phyloP scores from a whole-genome alignment of 1,140 invertebrate genomes.

The Idris sp. region DNA sequence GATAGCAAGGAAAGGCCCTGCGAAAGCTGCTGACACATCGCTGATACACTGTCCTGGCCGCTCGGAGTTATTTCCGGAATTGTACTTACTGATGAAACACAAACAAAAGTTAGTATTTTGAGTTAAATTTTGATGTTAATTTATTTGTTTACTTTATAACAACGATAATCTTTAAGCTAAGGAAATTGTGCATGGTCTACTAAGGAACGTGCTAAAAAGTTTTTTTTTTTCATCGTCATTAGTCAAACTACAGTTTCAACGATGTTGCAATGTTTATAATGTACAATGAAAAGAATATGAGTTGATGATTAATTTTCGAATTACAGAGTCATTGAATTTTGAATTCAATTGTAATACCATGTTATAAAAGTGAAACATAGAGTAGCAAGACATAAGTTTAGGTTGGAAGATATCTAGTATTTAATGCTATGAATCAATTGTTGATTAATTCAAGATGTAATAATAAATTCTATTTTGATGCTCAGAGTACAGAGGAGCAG shows the following conservation, averaged over 20 bases:
- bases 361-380: background rate
- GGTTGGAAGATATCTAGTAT: background rate
- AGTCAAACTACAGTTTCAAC: conserved; percentile 12
- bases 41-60: conserved; percentile 87
- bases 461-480: conserved; percentile 14
- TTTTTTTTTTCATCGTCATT: conserved; percentile 4
- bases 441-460: conserved; percentile 19
- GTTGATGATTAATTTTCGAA: too few relatives aligned
- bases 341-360: background rate
- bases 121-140: background rate
- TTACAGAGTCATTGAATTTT: too few relatives aligned
- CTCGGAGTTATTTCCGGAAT: conserved; percentile 89
- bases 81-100: conserved; percentile 82
- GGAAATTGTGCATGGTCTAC: conserved; percentile 32
- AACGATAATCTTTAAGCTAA: conserved; percentile 24
- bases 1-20: conserved; percentile 89
- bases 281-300: too few relatives aligned
- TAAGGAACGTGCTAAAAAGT: conserved; percentile 31
- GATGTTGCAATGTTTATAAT: too few relatives aligned
- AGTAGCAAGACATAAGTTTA: conserved; percentile 4
- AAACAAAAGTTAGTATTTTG: conserved; percentile 23
- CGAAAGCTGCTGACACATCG: conserved; percentile 92
- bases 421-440: conserved; percentile 8
- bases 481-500: conserved; percentile 23
- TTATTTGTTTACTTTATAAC: conserved; percentile 6